A percentile compares a stretch with the other conserved stretches of the same genome.
Conservation (phyloP, 2,797 vertebrate species). For the Oceanodroma leucorhoa region DNA sequence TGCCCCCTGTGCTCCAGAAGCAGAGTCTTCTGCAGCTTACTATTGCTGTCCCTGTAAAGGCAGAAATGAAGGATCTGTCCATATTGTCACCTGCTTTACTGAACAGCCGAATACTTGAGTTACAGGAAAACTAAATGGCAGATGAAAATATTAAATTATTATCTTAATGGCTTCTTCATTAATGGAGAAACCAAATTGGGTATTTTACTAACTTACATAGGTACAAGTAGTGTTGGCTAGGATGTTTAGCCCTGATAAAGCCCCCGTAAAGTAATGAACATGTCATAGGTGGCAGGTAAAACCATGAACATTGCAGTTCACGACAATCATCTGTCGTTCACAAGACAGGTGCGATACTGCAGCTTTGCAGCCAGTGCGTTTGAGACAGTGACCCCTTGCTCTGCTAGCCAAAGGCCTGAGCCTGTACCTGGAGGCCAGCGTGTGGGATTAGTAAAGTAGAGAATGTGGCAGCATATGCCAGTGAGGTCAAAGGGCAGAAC, state of each 20-base stretch:
- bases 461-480: background rate
- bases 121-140: background rate
- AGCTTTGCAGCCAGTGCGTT: background rate
- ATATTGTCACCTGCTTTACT: background rate
- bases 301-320: rapidly evolving
- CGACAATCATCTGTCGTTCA: rapidly evolving
- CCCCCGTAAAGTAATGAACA: background rate
- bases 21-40: background rate
- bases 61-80: background rate
- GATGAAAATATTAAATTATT: background rate
- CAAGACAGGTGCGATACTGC: background rate
- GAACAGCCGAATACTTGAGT: background rate
- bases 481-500: background rate
- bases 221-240: background rate
- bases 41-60: background rate
- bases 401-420: too few relatives aligned
- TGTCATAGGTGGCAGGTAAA: background rate
- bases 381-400: background rate
- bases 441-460: background rate
- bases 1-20: background rate
- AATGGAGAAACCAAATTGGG: background rate
- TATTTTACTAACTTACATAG: background rate
- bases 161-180: background rate
- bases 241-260: background rate
- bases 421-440: background rate